phyloP scores from a whole-genome alignment of 2,797 vertebrate genomes.

The Anguilla anguilla region DNA sequence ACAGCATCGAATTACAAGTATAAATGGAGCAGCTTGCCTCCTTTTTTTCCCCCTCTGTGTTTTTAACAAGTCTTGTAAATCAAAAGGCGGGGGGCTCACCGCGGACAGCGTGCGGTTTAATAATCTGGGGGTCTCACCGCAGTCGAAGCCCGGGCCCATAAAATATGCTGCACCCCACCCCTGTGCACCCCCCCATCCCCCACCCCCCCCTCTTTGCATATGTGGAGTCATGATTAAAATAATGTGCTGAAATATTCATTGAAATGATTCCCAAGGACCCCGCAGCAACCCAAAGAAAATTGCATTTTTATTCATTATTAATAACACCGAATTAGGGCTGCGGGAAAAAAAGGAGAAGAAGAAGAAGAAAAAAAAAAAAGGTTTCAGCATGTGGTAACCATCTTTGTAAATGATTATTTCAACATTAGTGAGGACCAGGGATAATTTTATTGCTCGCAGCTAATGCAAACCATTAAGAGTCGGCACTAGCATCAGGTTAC shows the following conservation, averaged over 20 bases:
- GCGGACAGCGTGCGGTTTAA: slow-evolving; percentile 92
- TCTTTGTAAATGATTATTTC: slow-evolving; percentile 98
- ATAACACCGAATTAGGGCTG: slow-evolving; percentile 92
- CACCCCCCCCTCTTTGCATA: slow-evolving; percentile 69
- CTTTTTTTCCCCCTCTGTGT: slow-evolving; percentile 78
- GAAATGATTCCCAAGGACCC: slow-evolving; percentile 92
- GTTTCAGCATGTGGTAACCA: slow-evolving; percentile 92
- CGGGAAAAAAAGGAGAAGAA: slow-evolving; percentile 65
- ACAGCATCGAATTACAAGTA: slow-evolving; percentile 91
- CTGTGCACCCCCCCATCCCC: slow-evolving; percentile 14
- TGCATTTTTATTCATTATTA: slow-evolving; percentile 99
- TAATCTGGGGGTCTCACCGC: slow-evolving; percentile 80
- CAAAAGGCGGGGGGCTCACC: slow-evolving; percentile 81
- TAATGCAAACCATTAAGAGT: slow-evolving; percentile 89
- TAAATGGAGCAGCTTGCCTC: slow-evolving; percentile 88
- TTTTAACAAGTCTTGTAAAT: slow-evolving; percentile 98
- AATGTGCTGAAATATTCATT: slow-evolving; percentile 99
- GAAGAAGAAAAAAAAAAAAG: slow-evolving; percentile 60
- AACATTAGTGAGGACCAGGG: slow-evolving; percentile 82
- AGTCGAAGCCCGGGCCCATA: slow-evolving; percentile 87
- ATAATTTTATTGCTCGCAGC: slow-evolving; percentile 88
- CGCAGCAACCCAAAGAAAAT: slow-evolving; percentile 88
- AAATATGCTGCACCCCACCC: slow-evolving; percentile 74
- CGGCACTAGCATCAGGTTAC: slow-evolving; percentile 72
- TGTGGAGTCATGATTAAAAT: slow-evolving; percentile 96